Evolutionary conservation across 2,888 invertebrate genomes (phyloP).

Genomic region (Watsonalla binaria): DNA sequence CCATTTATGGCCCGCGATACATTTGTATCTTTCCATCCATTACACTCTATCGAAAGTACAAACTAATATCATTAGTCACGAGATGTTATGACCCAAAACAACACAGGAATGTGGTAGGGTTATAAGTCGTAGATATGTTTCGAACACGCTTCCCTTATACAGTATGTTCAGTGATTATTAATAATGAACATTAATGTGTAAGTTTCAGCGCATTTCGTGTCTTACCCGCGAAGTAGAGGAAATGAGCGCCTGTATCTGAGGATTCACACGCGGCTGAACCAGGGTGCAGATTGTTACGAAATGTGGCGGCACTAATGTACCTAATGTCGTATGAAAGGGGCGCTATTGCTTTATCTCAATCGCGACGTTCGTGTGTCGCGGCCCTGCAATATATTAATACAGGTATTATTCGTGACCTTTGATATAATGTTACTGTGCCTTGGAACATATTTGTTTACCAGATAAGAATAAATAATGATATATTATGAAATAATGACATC

Average conservation of each 20-base stretch:
- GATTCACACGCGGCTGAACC: slow-evolving; percentile 74
- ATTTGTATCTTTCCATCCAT: background rate
- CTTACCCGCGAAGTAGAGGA: slow-evolving; percentile 55
- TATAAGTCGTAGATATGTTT: background rate
- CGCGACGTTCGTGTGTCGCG: slow-evolving; percentile 52
- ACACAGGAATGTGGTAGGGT: background rate
- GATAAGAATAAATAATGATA: too few relatives aligned
- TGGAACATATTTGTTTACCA: too few relatives aligned
- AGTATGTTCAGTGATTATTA: slow-evolving; percentile 18
- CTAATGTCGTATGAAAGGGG: slow-evolving; percentile 78
- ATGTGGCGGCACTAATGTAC: slow-evolving; percentile 76
- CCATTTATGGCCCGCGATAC: background rate
- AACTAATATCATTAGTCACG: background rate
- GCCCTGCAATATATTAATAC: slow-evolving; percentile 40
- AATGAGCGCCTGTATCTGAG: slow-evolving; percentile 77
- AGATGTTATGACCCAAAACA: background rate
- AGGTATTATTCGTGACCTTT: slow-evolving; percentile 28
- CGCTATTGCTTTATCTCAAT: slow-evolving; percentile 67
- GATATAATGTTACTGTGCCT: slow-evolving; percentile 6
- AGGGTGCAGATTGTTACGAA: slow-evolving; percentile 73
- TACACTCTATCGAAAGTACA: background rate
- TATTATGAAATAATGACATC: too few relatives aligned
- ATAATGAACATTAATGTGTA: slow-evolving; percentile 5
- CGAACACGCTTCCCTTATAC: slow-evolving; percentile 11
- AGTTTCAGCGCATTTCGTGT: slow-evolving; percentile 29